These are phyloP conservation scores for Epinephelus malabaricus DNA, from an alignment of 2,797 vertebrate species.

Conservation along the genomic window DNA sequence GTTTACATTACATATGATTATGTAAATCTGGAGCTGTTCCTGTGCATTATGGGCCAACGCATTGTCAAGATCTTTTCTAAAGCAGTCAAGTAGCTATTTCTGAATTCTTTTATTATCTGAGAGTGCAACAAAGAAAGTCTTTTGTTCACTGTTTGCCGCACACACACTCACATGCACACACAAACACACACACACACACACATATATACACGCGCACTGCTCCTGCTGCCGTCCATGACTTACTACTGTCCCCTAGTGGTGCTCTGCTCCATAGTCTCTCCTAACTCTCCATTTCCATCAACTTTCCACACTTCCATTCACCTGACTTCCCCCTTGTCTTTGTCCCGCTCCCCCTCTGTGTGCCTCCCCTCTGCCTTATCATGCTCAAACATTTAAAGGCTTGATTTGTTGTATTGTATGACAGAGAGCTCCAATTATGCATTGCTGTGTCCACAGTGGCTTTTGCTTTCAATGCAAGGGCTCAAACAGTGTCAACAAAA, in stretches of 20 bases:
- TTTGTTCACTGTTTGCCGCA: conserved; percentile 95
- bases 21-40: conserved; percentile 85
- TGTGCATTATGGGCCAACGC: conserved; percentile 86
- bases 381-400: conserved; percentile 94
- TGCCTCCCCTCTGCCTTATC: conserved; percentile 89
- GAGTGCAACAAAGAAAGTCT: conserved; percentile 94
- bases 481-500: conserved; percentile 90
- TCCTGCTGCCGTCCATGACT: conserved; percentile 90
- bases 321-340: conserved; percentile 69
- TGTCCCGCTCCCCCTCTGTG: conserved; percentile 49
- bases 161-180: conserved; percentile 69
- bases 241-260: conserved; percentile 99
- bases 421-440: conserved; percentile 85
- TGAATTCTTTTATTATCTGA: conserved; percentile 90
- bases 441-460: conserved; percentile 86
- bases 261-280: conserved; percentile 42
- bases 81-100: conserved; percentile 90
- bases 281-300: conserved; percentile 68
- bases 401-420: conserved; percentile 86
- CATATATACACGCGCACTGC: conserved; percentile 26
- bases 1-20: conserved; percentile 89
- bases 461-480: conserved; percentile 88
- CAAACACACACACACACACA: conserved; percentile 41
- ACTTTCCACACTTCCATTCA: conserved; percentile 73
- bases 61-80: conserved; percentile 89